Percentiles rank a stretch among this genome's conserved stretches.
phyloP scores from a whole-genome alignment of 2,797 vertebrate species.

The Labroides dimidiatus region DNA sequence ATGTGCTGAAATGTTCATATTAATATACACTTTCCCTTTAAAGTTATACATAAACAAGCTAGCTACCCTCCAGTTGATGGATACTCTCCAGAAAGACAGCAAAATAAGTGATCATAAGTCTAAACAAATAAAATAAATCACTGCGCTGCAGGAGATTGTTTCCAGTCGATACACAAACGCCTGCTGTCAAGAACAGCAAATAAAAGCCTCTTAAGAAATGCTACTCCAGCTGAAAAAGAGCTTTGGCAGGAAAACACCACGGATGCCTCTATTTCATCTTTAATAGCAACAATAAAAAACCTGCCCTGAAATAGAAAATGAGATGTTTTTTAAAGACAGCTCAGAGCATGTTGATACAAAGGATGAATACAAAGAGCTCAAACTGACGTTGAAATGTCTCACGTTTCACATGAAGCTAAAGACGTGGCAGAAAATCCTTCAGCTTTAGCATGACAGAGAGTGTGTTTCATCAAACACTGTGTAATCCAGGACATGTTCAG shows the following conservation, averaged over 20 bases:
- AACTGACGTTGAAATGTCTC: conserved; percentile 5
- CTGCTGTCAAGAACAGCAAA: not conserved
- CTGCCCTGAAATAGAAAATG: conserved; percentile 11
- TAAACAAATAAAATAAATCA: not conserved
- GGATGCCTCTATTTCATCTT: conserved; percentile 3
- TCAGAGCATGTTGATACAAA: conserved; percentile 13
- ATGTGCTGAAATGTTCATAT: too few relatives aligned
- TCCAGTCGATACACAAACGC: not conserved
- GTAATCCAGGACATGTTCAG: not conserved
- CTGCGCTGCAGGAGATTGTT: not conserved
- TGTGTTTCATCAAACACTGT: not conserved
- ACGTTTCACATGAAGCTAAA: not conserved
- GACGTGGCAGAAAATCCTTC: not conserved
- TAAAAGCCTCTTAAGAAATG: not conserved
- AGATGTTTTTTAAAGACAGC: conserved; percentile 25
- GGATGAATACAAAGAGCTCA: conserved; percentile 15
- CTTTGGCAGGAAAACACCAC: not conserved
- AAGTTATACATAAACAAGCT: too few relatives aligned
- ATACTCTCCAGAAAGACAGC: not conserved
- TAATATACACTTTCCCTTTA: not conserved
- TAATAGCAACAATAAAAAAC: not conserved
- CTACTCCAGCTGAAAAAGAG: not conserved
- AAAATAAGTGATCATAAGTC: not conserved
- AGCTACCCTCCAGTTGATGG: not conserved
- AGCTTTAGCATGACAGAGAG: not conserved